These are phyloP conservation scores for Andrena dorsata DNA, from an alignment of 2,888 invertebrate genomes.

Conservation along the genomic window DNA sequence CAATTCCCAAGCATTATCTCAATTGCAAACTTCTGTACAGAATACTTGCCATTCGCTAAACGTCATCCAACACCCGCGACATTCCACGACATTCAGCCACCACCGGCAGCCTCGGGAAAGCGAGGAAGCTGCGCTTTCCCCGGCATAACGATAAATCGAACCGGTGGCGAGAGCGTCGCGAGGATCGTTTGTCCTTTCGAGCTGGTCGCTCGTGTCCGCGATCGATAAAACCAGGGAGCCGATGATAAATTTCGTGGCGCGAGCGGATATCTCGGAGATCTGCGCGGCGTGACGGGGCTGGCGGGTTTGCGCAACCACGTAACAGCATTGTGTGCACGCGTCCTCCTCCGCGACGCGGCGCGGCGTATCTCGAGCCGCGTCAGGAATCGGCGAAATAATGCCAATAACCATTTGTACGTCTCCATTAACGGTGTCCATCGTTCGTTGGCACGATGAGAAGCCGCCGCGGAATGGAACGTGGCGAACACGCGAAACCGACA, in stretches of 20 bases:
- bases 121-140: conserved; percentile 16
- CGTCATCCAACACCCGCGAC: too few relatives aligned
- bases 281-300: conserved; percentile 22
- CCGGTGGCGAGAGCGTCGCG: neutral
- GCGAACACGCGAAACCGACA: conserved; percentile 50
- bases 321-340: conserved; percentile 37
- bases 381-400: conserved; percentile 45
- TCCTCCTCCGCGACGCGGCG: conserved; percentile 31
- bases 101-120: conserved; percentile 16
- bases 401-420: conserved; percentile 58
- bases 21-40: too few relatives aligned
- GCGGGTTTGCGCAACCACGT: conserved; percentile 45
- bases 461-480: conserved; percentile 41
- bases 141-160: conserved; percentile 11
- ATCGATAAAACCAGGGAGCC: conserved; percentile 53
- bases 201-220: conserved; percentile 25
- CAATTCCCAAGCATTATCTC: too few relatives aligned
- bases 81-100: conserved; percentile 12
- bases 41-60: too few relatives aligned
- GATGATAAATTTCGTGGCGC: conserved; percentile 62
- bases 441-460: conserved; percentile 47
- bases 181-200: conserved; percentile 44
- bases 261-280: conserved; percentile 43
- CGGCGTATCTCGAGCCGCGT: conserved; percentile 31
- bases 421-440: conserved; percentile 61